Evolutionary conservation across 2,797 vertebrate genomes (phyloP).

Genomic region (Acestrorhynchus altus): DNA sequence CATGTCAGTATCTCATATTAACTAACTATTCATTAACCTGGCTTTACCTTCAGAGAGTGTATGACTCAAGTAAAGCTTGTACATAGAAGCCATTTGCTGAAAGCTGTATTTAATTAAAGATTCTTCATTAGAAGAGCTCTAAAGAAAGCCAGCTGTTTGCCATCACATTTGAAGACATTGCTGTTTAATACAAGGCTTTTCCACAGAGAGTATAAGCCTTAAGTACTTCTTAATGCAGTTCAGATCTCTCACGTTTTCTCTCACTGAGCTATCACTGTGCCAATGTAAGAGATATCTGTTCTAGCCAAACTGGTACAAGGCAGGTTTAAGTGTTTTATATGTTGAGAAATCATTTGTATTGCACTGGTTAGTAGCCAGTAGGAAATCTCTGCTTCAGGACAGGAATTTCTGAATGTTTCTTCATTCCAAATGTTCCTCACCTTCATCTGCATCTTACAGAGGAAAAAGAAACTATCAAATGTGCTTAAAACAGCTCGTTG

Average conservation of each 20-base stretch:
- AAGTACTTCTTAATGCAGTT: neutral
- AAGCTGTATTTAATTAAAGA: conserved; percentile 6
- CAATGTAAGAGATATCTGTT: neutral
- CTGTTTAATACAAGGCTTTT: neutral
- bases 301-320: too few species aligned
- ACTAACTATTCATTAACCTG: neutral
- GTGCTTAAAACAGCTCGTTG: too few species aligned
- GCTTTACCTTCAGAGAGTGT: neutral
- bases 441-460: too few species aligned
- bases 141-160: conserved; percentile 4
- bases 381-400: too few species aligned
- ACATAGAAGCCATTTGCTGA: conserved; percentile 14
- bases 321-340: too few species aligned
- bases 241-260: neutral
- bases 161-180: neutral
- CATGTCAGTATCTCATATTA: conserved; percentile 7
- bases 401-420: too few species aligned
- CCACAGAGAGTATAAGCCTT: neutral
- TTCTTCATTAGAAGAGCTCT: neutral
- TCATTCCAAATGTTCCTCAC: too few species aligned
- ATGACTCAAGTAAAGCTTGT: conserved; percentile 3
- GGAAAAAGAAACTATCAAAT: too few species aligned
- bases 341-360: too few species aligned
- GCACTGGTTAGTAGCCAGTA: too few species aligned
- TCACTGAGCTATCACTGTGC: neutral